Base-by-base conservation (phyloP, 2,888 invertebrate species). In the Erebia epiphron region DNA sequence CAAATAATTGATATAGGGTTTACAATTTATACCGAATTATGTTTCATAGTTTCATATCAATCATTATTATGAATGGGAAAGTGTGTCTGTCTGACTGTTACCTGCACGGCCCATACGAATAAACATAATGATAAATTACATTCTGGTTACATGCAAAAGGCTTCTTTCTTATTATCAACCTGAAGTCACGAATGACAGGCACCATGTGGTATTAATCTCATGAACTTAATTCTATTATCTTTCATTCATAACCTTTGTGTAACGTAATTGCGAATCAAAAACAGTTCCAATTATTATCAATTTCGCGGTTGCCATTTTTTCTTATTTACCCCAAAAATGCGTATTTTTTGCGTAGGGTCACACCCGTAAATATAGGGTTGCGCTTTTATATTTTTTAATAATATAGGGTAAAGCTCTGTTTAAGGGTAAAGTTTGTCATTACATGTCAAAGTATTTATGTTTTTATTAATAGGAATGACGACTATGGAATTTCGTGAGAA, bases 361-460 rank as follows among this genome's bases (percentile, higher is more conserved):
- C 46, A 66, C 46, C 66, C 66, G 54, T 66, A 66, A 66, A 66
- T 66, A 66, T 57, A 21, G 57, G 46, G 46, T 83, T 80, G 79
- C 80, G 79, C 79, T 83, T 84, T 83, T 80, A 52, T 85, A 84
- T 82, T 82, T 78, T 83, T 81, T 82, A 82, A 84, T 84, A 86
- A 84, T 75, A 72, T 70, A 62, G 73, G 67, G 70, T 73, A 54
- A 80, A 79, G 77, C 77, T 62, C 46, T 41, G 10, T 77, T 80
- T 78, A 77, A 84, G 82, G 85, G 82, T 84, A 65, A 79, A 81
- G 82, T 88, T 86, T 84, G 87, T 89, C 87, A 89, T 88, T 89
- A 86, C 83, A 85, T 86, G 90, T 92, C 92, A 91, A 91, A 92
- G 81, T 89, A 89, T 91, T 90, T 89, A 89, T 86, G 84, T 85